A percentile compares a stretch with the other conserved stretches of the same genome.
These are phyloP conservation scores for Eulemur macaco DNA, from an alignment of 2,113 vertebrate genomes.

Conservation along the genomic window DNA sequence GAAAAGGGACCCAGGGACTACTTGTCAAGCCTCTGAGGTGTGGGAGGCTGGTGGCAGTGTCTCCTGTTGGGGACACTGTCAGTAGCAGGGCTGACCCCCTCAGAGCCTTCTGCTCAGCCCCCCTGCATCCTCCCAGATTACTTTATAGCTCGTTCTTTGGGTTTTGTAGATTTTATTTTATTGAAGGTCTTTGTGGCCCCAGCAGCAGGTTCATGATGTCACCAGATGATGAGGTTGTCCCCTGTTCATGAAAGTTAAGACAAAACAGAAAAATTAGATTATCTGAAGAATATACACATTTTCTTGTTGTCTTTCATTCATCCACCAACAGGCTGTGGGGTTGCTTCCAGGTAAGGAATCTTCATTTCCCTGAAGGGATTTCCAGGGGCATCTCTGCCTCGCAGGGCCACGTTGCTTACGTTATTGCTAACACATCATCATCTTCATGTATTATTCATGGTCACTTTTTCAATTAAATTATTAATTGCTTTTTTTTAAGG, in stretches of 20 bases:
- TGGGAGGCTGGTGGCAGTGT: background rate
- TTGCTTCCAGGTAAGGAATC: background rate
- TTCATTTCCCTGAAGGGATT: background rate
- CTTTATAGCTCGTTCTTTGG: conserved; percentile 41
- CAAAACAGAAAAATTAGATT: conserved; percentile 45
- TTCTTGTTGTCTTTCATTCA: background rate
- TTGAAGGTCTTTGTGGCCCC: conserved; percentile 62
- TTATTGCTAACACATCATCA: conserved; percentile 42
- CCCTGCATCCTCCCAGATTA: background rate
- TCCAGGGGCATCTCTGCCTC: background rate
- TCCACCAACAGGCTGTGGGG: fast-evolving
- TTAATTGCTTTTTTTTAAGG: conserved; percentile 73
- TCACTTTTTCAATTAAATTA: conserved; percentile 79
- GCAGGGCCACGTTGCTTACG: background rate
- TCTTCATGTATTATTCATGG: conserved; percentile 75
- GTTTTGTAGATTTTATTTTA: conserved; percentile 54
- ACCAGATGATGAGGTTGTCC: conserved; percentile 53
- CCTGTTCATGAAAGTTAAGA: conserved; percentile 69
- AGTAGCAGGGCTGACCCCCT: background rate
- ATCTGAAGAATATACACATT: conserved; percentile 7
- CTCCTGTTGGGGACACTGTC: background rate
- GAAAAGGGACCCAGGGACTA: background rate
- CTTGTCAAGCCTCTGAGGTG: background rate
- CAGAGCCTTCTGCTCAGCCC: background rate
- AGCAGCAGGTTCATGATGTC: background rate